Evolutionary conservation across 2,797 vertebrate genomes (phyloP).

Genomic region (Rhinatrema bivittatum): DNA sequence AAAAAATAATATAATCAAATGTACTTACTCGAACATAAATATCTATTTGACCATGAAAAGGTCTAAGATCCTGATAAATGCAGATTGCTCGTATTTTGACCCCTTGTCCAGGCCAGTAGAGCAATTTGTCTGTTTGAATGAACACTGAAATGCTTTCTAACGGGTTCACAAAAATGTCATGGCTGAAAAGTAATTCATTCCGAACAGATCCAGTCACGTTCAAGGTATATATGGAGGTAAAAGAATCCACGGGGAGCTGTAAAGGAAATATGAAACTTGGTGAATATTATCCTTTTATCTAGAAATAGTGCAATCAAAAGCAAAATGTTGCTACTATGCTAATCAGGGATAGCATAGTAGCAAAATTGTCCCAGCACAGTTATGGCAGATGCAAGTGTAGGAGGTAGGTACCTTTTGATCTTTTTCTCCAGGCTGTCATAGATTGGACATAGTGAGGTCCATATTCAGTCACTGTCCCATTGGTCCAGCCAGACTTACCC

Average conservation of each 20-base stretch:
- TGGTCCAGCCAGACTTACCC: no score
- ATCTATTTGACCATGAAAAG: slow-evolving; percentile 25
- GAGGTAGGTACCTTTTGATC: no score
- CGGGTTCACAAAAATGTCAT: slow-evolving; percentile 24
- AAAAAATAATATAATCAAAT: no score
- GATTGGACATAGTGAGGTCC: no score
- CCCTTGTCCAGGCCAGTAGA: slow-evolving; percentile 37
- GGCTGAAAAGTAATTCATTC: slow-evolving; percentile 36
- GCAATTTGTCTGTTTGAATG: slow-evolving; percentile 40
- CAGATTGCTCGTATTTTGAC: slow-evolving; percentile 36
- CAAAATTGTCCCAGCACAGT: no score
- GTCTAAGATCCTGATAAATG: slow-evolving; percentile 34
- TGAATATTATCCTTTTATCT: no score
- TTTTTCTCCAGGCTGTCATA: no score
- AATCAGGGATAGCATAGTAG: no score
- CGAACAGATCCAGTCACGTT: slow-evolving; percentile 38
- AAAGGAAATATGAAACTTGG: not conserved
- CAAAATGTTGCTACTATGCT: no score
- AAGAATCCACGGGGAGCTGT: not conserved
- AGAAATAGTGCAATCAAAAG: no score
- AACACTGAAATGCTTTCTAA: slow-evolving; percentile 30
- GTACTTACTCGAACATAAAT: slow-evolving; percentile 43
- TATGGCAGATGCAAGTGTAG: no score
- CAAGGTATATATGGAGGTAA: slow-evolving; percentile 12
- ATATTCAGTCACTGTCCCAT: no score